Percentiles rank a stretch among this genome's conserved stretches.
These are phyloP conservation scores for Mastomys coucha DNA, from an alignment of 2,113 vertebrate genomes.

Conservation along the genomic window DNA sequence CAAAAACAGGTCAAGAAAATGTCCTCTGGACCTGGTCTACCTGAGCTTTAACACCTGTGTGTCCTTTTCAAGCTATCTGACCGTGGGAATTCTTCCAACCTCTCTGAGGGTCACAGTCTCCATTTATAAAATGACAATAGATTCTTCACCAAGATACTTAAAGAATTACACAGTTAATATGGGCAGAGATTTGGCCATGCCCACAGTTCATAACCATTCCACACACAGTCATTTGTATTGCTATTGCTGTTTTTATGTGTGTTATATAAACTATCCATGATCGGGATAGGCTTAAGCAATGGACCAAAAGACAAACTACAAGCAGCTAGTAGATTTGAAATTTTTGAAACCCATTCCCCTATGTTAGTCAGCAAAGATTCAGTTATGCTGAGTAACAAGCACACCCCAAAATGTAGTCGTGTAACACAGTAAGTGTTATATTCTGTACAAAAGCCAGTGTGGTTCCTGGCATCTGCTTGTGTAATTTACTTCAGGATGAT, in stretches of 20 bases:
- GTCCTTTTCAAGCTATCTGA: slow-evolving; percentile 26
- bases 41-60: slow-evolving; percentile 13
- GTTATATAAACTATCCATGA: neutral
- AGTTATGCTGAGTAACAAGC: neutral
- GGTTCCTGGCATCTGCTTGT: neutral
- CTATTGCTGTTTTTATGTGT: neutral
- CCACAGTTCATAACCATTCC: neutral
- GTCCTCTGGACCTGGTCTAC: neutral
- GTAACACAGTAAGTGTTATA: neutral
- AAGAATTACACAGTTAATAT: neutral
- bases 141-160: neutral
- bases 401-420: neutral
- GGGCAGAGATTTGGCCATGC: neutral
- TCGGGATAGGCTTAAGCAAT: neutral
- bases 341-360: neutral
- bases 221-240: neutral
- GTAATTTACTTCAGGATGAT: neutral
- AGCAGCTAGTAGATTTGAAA: neutral
- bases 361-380: neutral
- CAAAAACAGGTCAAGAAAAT: slow-evolving; percentile 14
- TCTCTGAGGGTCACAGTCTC: slow-evolving; percentile 2
- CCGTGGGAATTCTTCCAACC: neutral
- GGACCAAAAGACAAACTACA: neutral
- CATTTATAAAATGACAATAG: neutral
- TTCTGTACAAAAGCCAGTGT: neutral